A percentile compares a stretch with the other conserved stretches of the same genome.
Evolutionary conservation across 2,113 vertebrate genomes (phyloP).

Genomic region (Mustela nigripes): DNA sequence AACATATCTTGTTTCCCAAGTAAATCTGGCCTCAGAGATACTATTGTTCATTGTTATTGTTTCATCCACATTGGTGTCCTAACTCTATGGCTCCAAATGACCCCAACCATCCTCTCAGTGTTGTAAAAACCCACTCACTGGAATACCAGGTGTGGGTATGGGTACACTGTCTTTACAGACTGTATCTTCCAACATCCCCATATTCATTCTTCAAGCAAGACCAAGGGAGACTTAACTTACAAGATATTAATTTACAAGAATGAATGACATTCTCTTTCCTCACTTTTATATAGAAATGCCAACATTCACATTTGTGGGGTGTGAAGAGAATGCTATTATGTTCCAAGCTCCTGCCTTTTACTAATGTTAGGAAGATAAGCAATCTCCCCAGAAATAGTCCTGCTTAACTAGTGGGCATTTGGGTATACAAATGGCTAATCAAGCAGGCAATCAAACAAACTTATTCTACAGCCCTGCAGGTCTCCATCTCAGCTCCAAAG

Average conservation of each 20-base stretch:
- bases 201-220: neutral
- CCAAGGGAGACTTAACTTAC: neutral
- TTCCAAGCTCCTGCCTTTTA: neutral
- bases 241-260: neutral
- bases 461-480: constrained; percentile 63
- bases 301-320: neutral
- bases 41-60: neutral
- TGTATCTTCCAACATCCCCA: neutral
- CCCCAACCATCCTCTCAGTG: neutral
- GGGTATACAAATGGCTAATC: constrained; percentile 62
- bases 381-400: neutral
- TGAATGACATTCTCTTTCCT: neutral
- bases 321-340: neutral
- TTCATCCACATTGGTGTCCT: neutral
- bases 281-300: neutral
- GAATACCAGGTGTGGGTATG: neutral
- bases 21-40: neutral
- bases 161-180: neutral
- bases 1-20: neutral
- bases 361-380: neutral
- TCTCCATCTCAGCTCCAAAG: constrained; percentile 55
- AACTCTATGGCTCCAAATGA: neutral
- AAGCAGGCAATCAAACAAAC: constrained; percentile 71
- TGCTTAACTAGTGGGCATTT: constrained; percentile 52
- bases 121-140: neutral